These are phyloP conservation scores for Gobius niger DNA, from an alignment of 2,113 vertebrate species.

Conservation along the genomic window DNA sequence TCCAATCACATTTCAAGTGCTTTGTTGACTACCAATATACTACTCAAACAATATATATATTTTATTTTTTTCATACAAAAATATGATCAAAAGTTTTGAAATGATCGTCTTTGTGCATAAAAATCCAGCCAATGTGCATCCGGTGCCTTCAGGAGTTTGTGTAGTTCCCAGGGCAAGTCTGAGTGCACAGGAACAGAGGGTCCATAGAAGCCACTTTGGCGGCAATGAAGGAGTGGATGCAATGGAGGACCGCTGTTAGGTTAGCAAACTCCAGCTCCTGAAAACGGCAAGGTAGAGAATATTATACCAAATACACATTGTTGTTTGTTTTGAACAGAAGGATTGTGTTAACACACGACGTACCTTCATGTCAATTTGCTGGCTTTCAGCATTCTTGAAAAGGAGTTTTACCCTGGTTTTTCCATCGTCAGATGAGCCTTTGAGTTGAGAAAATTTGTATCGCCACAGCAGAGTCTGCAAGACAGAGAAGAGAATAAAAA, in stretches of 20 bases:
- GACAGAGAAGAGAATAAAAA: constrained; percentile 14
- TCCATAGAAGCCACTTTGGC: constrained; percentile 94
- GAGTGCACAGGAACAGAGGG: constrained; percentile 84
- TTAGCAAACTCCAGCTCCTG: constrained; percentile 93
- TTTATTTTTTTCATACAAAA: constrained; percentile 68
- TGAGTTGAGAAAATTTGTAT: constrained; percentile 94
- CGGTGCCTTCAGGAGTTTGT: constrained; percentile 74
- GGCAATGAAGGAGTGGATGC: constrained; percentile 91
- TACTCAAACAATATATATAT: constrained; percentile 5
- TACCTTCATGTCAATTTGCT: constrained; percentile 94
- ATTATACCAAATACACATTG: neutral
- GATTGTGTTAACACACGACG: neutral
- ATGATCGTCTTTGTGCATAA: constrained; percentile 64
- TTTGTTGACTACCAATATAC: constrained; percentile 20
- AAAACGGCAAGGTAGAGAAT: constrained; percentile 9
- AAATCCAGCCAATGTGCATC: constrained; percentile 48
- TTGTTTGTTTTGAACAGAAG: neutral
- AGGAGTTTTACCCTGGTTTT: constrained; percentile 90
- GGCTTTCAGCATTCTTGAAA: constrained; percentile 88
- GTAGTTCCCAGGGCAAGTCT: constrained; percentile 82
- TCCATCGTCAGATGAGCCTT: constrained; percentile 94
- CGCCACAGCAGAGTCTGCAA: constrained; percentile 85
- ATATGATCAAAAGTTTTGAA: constrained; percentile 69
- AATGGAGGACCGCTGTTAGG: constrained; percentile 88
- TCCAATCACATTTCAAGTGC: neutral